A percentile compares a stretch with the other conserved stretches of the same genome.
Evolutionary conservation across 1,140 invertebrate genomes (phyloP).

Genomic region (Cryptotermes secundus): DNA sequence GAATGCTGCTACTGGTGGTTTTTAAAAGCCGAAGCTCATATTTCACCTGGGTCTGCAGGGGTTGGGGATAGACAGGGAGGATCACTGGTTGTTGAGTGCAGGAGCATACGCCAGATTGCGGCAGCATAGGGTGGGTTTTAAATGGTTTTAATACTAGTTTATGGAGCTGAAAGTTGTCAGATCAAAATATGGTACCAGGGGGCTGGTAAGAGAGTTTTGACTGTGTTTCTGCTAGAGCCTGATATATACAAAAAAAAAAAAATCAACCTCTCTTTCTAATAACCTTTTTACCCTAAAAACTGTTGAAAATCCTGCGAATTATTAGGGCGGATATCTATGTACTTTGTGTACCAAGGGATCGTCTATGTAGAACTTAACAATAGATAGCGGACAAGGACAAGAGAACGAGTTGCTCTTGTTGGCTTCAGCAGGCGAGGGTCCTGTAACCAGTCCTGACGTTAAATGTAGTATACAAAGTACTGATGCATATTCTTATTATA

Average conservation of each 20-base stretch:
- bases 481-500: background rate
- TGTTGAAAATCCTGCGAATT: constrained; percentile 6
- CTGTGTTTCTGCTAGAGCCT: background rate
- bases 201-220: background rate
- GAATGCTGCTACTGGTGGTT: background rate
- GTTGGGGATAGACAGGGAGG: background rate
- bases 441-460: background rate
- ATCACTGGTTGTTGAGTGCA: constrained; percentile 13
- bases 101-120: constrained; percentile 7
- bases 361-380: background rate
- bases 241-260: background rate
- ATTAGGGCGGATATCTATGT: background rate
- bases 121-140: constrained; percentile 8
- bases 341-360: background rate
- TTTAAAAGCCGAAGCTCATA: constrained; percentile 24
- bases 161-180: constrained; percentile 26
- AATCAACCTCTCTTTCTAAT: background rate
- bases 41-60: constrained; percentile 1
- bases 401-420: background rate
- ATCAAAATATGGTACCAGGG: background rate
- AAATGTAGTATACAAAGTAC: background rate
- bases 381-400: background rate
- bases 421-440: background rate
- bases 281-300: background rate
- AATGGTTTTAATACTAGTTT: constrained; percentile 30